These are phyloP conservation scores for Phaetusa simplex DNA, from an alignment of 2,113 vertebrate genomes.

Conservation along the genomic window DNA sequence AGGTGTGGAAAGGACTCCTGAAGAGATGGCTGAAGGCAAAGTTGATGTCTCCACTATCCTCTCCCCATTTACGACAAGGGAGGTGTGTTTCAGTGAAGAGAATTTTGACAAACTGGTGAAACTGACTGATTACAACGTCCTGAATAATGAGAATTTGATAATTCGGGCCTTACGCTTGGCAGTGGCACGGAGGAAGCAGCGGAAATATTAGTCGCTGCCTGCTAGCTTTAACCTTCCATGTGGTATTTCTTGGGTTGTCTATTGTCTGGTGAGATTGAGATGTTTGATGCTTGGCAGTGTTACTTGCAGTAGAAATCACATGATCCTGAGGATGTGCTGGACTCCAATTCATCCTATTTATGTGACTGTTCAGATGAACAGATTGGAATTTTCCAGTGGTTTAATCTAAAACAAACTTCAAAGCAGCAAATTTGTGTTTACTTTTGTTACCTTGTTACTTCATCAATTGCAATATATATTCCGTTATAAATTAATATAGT, in stretches of 20 bases:
- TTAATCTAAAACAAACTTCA: background rate
- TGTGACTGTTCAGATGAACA: background rate
- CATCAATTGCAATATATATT: background rate
- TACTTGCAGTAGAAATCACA: background rate
- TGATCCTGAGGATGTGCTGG: background rate
- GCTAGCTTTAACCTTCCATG: background rate
- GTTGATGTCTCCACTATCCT: slow-evolving; percentile 71
- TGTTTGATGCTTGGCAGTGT: background rate
- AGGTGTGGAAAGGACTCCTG: slow-evolving; percentile 69
- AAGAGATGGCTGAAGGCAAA: slow-evolving; percentile 74
- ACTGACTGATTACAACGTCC: slow-evolving; percentile 78
- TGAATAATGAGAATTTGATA: slow-evolving; percentile 73
- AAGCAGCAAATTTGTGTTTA: background rate
- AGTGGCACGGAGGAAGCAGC: slow-evolving; percentile 49
- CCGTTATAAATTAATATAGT: background rate
- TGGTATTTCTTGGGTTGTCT: background rate
- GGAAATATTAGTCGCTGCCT: background rate
- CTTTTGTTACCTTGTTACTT: background rate
- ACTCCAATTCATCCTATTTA: background rate
- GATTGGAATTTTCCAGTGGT: background rate
- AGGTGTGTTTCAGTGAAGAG: slow-evolving; percentile 76
- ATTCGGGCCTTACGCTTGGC: slow-evolving; percentile 60
- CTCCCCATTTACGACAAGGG: slow-evolving; percentile 77
- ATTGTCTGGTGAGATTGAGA: background rate
- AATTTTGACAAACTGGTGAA: slow-evolving; percentile 78